Conservation (phyloP, 2,113 vertebrate species). For the Muntiacus muntjak region DNA sequence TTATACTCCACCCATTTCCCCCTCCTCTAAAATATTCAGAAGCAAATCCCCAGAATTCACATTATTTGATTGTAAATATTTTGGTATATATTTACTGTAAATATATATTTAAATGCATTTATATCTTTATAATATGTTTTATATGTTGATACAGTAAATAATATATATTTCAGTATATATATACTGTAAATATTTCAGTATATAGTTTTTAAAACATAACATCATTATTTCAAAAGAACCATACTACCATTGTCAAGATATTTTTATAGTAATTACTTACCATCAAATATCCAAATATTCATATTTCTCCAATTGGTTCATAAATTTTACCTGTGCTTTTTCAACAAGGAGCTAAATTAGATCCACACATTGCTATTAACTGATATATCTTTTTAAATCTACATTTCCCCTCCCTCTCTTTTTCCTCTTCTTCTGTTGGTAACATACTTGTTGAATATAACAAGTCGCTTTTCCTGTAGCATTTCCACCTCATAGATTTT, state of each 20-base stretch:
- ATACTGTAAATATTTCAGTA: slow-evolving; percentile 22
- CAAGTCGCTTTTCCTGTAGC: neutral
- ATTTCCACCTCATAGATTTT: neutral
- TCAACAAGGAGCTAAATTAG: neutral
- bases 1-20: neutral
- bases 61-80: slow-evolving; percentile 12
- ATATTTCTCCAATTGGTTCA: neutral
- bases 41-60: neutral
- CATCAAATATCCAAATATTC: neutral
- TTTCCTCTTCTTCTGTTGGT: neutral
- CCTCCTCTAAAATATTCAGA: neutral
- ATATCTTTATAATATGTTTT: neutral
- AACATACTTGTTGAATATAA: neutral
- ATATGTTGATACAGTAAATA: neutral
- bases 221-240: slow-evolving; percentile 23
- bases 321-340: neutral
- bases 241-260: slow-evolving; percentile 39
- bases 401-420: neutral
- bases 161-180: neutral
- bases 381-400: neutral
- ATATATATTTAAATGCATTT: neutral
- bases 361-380: neutral
- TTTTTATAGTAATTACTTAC: slow-evolving; percentile 29
- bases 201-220: slow-evolving; percentile 30
- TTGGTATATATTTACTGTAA: neutral